These are phyloP conservation scores for Amorpha juglandis DNA, from an alignment of 2,888 invertebrate genomes.

Conservation along the genomic window DNA sequence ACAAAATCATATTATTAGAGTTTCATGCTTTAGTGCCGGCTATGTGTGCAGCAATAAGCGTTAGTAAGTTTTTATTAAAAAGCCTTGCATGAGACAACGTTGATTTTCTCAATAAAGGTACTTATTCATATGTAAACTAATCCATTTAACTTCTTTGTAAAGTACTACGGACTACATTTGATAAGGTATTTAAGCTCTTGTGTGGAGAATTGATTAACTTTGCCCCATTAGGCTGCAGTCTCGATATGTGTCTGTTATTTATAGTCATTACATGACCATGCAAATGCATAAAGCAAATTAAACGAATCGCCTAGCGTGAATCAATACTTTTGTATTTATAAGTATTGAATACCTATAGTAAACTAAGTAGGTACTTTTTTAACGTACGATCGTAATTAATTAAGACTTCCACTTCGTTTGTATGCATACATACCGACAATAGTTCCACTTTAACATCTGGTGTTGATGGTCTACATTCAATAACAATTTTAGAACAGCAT, in stretches of 20 bases:
- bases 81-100: slow-evolving; percentile 51
- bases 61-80: slow-evolving; percentile 49
- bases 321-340: slow-evolving; percentile 2
- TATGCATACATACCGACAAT: slow-evolving; percentile 68
- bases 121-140: neutral
- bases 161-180: slow-evolving; percentile 23
- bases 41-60: slow-evolving; percentile 62
- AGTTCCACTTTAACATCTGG: slow-evolving; percentile 71
- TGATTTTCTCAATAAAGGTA: slow-evolving; percentile 31
- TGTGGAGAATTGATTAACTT: slow-evolving; percentile 37
- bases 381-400: neutral
- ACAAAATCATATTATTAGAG: slow-evolving; percentile 31
- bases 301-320: slow-evolving; percentile 20
- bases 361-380: slow-evolving; percentile 11
- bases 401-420: slow-evolving; percentile 21
- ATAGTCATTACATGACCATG: slow-evolving; percentile 48
- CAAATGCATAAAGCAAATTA: slow-evolving; percentile 53
- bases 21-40: slow-evolving; percentile 62
- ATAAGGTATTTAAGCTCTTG: slow-evolving; percentile 17
- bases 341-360: slow-evolving; percentile 16
- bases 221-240: slow-evolving; percentile 39
- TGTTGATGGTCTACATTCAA: slow-evolving; percentile 78
- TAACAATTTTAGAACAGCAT: slow-evolving; percentile 58
- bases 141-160: neutral
- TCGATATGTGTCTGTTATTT: slow-evolving; percentile 33